These are phyloP conservation scores for Patella ulyssiponensis DNA, from an alignment of 2,888 invertebrate genomes.

Conservation along the genomic window DNA sequence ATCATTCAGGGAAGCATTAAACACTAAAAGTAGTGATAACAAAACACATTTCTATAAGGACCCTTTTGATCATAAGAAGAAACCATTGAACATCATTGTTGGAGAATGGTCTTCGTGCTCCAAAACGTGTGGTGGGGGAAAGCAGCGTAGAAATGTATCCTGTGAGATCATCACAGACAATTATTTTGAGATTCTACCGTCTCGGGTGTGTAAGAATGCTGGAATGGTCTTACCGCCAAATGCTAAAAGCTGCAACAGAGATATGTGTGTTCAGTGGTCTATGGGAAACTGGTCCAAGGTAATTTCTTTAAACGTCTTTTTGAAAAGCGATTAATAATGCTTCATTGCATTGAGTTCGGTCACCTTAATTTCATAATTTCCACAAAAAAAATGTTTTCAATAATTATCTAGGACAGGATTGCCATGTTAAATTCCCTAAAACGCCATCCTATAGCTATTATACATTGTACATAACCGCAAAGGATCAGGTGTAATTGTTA, in stretches of 20 bases:
- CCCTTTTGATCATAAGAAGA: slow-evolving; percentile 52
- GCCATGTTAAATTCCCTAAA: no score
- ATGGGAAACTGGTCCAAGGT: slow-evolving; percentile 95
- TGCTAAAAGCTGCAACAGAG: slow-evolving; percentile 85
- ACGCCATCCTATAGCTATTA: no score
- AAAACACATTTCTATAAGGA: slow-evolving; percentile 46
- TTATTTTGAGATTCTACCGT: slow-evolving; percentile 58
- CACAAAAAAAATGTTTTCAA: no score
- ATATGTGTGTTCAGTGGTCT: slow-evolving; percentile 91
- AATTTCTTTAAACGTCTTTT: slow-evolving; percentile 48
- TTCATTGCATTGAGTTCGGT: no score
- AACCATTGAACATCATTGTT: slow-evolving; percentile 47
- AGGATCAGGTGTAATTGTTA: no score
- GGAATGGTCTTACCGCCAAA: slow-evolving; percentile 79
- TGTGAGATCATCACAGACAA: slow-evolving; percentile 63
- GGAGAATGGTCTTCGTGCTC: slow-evolving; percentile 59
- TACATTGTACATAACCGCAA: no score
- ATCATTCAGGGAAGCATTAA: slow-evolving; percentile 22
- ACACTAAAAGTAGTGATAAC: slow-evolving; percentile 8
- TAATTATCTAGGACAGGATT: no score
- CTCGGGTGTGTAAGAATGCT: slow-evolving; percentile 48
- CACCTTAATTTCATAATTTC: no score
- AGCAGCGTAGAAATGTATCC: slow-evolving; percentile 55
- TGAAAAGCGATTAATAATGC: no score
- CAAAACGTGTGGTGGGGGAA: slow-evolving; percentile 59